Conservation (phyloP, 1,140 invertebrate genomes). For the Kradibia gibbosae region DNA sequence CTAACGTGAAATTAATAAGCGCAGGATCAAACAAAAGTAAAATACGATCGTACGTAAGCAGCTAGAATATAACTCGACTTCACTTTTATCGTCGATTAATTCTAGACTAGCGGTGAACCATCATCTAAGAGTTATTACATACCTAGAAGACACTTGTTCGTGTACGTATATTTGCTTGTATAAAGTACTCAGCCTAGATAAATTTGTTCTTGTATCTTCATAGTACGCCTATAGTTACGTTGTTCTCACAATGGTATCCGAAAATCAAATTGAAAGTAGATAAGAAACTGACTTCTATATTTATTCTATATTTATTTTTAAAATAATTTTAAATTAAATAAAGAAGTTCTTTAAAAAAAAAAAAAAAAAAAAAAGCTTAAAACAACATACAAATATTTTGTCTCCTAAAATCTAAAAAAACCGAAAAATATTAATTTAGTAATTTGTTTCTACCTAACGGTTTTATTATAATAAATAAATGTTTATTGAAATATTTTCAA, state of each 20-base stretch:
- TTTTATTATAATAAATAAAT: no score
- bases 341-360: no score
- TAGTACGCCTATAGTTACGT: neutral
- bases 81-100: neutral
- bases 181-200: neutral
- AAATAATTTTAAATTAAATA: no score
- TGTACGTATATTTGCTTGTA: neutral
- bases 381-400: no score
- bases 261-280: neutral
- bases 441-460: no score
- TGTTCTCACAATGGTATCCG: neutral
- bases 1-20: neutral
- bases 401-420: no score
- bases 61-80: slow-evolving; percentile 8
- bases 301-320: no score
- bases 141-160: neutral
- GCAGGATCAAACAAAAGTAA: neutral
- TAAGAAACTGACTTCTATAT: neutral
- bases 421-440: no score
- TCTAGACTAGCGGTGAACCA: slow-evolving; percentile 1
- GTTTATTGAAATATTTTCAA: no score
- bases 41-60: neutral
- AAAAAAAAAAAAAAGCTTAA: no score
- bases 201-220: neutral
- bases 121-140: neutral